Conservation (phyloP, 2,797 vertebrate species). For the Delichon dasypus region DNA sequence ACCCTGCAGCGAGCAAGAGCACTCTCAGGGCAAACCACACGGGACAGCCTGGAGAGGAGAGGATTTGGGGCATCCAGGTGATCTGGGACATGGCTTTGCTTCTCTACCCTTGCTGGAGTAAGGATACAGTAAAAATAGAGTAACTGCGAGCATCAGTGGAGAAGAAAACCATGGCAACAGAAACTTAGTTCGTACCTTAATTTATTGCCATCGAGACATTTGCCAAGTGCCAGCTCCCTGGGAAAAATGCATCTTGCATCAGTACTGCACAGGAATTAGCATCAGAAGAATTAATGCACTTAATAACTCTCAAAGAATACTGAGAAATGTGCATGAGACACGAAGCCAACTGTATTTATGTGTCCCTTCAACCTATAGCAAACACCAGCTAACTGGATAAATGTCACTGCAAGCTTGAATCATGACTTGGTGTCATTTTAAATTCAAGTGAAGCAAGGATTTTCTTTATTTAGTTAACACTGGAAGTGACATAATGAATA, state of each 20-base stretch:
- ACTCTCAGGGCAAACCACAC: background rate
- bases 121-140: background rate
- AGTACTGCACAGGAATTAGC: constrained; percentile 68
- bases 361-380: constrained; percentile 47
- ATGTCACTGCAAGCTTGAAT: constrained; percentile 60
- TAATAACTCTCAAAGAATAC: constrained; percentile 63
- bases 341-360: constrained; percentile 66
- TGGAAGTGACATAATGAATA: constrained; percentile 29
- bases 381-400: constrained; percentile 58
- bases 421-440: constrained; percentile 53
- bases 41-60: background rate
- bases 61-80: background rate
- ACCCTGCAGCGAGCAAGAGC: background rate
- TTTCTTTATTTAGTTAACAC: constrained; percentile 49
- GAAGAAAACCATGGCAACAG: constrained; percentile 62
- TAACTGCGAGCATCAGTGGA: background rate
- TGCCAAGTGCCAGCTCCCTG: constrained; percentile 32
- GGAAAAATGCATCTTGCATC: constrained; percentile 67
- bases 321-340: constrained; percentile 42
- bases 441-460: constrained; percentile 33
- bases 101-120: background rate
- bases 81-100: background rate
- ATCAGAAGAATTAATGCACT: constrained; percentile 68
- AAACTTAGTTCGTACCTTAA: constrained; percentile 5
- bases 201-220: constrained; percentile 44